Evolutionary conservation across 1,140 invertebrate genomes (phyloP).

Genomic region (Chionoecetes opilio): DNA sequence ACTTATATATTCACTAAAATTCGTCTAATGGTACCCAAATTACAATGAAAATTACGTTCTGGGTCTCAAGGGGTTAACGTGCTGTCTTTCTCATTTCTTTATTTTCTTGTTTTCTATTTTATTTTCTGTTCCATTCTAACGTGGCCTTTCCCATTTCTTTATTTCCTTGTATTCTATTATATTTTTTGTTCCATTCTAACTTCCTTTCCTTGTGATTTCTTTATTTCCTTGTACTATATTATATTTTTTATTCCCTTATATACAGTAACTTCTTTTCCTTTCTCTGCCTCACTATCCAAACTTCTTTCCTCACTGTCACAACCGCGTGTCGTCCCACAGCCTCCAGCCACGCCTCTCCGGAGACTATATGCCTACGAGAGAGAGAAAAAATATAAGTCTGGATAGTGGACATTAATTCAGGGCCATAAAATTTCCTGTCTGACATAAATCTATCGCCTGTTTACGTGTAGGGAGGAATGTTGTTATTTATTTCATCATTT

Average conservation of each 20-base stretch:
- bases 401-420: not conserved
- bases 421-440: slow-evolving; percentile 3
- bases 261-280: not conserved
- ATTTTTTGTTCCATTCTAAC: not conserved
- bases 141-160: too few species aligned
- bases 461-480: not conserved
- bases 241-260: too few species aligned
- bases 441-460: slow-evolving; percentile 9
- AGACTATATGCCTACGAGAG: not conserved
- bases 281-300: not conserved
- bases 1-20: too few species aligned
- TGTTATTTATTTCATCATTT: not conserved
- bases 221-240: too few species aligned
- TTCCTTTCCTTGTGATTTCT: not conserved
- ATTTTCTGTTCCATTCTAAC: too few species aligned
- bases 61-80: too few species aligned
- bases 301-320: not conserved
- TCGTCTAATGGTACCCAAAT: too few species aligned
- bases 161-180: not conserved
- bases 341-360: not conserved
- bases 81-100: too few species aligned
- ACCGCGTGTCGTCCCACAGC: too few species aligned
- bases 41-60: too few species aligned
- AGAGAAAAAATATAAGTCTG: not conserved
- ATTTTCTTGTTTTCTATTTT: too few species aligned